A percentile compares a stretch with the other conserved stretches of the same genome.
These are phyloP conservation scores for Galago senegalensis DNA, from an alignment of 2,797 vertebrate genomes.

Conservation along the genomic window DNA sequence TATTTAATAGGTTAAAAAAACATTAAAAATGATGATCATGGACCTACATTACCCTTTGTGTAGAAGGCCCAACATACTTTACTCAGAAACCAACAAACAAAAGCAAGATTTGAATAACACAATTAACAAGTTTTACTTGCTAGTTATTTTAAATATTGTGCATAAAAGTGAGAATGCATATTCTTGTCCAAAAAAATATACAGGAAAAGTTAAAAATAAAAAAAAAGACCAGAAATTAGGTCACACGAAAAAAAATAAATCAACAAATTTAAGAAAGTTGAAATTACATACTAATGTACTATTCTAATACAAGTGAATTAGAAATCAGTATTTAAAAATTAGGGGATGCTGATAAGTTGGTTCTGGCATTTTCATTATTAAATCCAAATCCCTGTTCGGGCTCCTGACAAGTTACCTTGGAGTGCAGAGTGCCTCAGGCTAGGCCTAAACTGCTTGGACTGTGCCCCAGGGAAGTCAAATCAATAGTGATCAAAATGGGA, in stretches of 20 bases:
- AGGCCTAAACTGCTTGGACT: not conserved
- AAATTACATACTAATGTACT: not conserved
- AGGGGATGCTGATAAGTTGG: not conserved
- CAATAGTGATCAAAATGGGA: not conserved
- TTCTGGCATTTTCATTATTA: not conserved
- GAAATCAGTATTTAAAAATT: not conserved
- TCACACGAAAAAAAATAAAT: not conserved
- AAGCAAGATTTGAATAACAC: not conserved
- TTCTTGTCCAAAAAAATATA: not conserved
- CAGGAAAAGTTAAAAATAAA: not conserved
- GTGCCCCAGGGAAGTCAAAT: not conserved
- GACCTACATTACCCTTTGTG: not conserved
- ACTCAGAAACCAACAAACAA: constrained; percentile 20
- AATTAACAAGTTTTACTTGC: constrained; percentile 4
- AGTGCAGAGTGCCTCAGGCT: not conserved
- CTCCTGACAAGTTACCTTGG: not conserved
- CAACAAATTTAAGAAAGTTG: not conserved
- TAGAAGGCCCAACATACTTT: not conserved
- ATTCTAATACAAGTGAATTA: not conserved
- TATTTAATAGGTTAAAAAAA: not conserved
- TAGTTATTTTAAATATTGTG: not conserved
- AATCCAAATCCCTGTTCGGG: not conserved
- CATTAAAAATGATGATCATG: not conserved
- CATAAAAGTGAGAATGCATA: not conserved
- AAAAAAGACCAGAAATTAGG: not conserved